Evolutionary conservation across 1,140 invertebrate species (phyloP), one percentile per base, ranked within the genome.

Genomic region (Drosophila bipectinata): DNA sequence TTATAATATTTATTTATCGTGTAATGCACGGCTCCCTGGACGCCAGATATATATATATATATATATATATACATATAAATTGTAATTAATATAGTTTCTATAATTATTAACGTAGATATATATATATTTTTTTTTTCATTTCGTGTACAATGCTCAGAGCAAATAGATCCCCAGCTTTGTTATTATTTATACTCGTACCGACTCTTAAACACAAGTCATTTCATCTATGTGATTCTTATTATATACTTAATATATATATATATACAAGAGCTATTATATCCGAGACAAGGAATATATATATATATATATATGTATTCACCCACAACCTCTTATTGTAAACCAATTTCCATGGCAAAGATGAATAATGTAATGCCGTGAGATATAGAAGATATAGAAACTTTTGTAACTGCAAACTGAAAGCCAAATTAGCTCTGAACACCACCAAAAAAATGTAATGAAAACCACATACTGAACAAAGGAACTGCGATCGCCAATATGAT

Each of bases 141-240:
- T 32, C 64, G 52, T 63, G 45, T 37, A 41, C n/a, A 56, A 47
- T 61, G 59, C 51, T 62, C 51, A 62, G 26, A 56, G 60, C 61
- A 56, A 51, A 54, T 41, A 59, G 30, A 30, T 56, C 39, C 49
- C 49, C 18, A 54, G 52, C 48, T 54, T 72, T 41, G 53, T 72
- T 78, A 59, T 73, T 78, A 52, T 64, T 74, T 74, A 60, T 30
- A 49, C 28, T 73, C 57, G 39, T 28, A 18, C 41, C 9, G 49
- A 68, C 54, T 81, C 48, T 77, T 15, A 58, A 76, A 84, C 80
- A 30, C 66, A 84, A 76, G 76, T 83, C 76, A 83, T 83, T 83
- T 83, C 67, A 72, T 79, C 59, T 76, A 84, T 83, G 80, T 84
- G 80, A 83, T 84, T 83, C 45, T 75, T 73, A 69, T 67, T 47